phyloP scores from a whole-genome alignment of 2,888 invertebrate species.

The Crioceris asparagi region DNA sequence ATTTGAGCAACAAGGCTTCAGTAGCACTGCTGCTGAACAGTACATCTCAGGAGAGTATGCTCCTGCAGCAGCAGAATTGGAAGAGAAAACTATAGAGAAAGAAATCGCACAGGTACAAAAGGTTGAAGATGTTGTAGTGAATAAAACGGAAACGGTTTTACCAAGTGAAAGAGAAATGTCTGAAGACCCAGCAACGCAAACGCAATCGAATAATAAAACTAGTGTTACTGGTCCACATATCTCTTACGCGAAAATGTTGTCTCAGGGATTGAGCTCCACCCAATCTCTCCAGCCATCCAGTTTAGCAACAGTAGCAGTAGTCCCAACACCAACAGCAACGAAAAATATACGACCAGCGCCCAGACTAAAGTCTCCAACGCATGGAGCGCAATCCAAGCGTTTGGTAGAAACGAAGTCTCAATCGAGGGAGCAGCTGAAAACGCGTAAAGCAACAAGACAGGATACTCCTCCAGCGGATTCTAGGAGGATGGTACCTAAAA shows the following conservation, averaged over 20 bases:
- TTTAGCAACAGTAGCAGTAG: constrained; percentile 26
- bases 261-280: constrained; percentile 46
- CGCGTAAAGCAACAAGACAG: constrained; percentile 20
- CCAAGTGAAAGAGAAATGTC: constrained; percentile 8
- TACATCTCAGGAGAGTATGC: too few species aligned
- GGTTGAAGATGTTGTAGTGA: constrained; percentile 3
- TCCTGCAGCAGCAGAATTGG: too few species aligned
- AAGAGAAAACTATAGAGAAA: not conserved
- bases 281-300: constrained; percentile 47
- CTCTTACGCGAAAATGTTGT: constrained; percentile 62
- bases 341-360: constrained; percentile 26
- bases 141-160: constrained; percentile 5
- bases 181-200: constrained; percentile 13
- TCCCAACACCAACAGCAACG: constrained; percentile 23
- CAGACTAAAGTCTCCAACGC: constrained; percentile 29
- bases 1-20: too few species aligned
- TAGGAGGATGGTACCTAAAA: not conserved
- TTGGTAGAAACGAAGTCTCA: constrained; percentile 30
- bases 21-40: too few species aligned
- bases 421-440: constrained; percentile 26
- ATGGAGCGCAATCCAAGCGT: constrained; percentile 25
- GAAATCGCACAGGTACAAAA: not conserved
- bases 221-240: constrained; percentile 32
- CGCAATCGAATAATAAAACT: constrained; percentile 7
- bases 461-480: not conserved